Evolutionary conservation across 2,113 vertebrate species (phyloP).

Genomic region (Rhizomys pruinosus): DNA sequence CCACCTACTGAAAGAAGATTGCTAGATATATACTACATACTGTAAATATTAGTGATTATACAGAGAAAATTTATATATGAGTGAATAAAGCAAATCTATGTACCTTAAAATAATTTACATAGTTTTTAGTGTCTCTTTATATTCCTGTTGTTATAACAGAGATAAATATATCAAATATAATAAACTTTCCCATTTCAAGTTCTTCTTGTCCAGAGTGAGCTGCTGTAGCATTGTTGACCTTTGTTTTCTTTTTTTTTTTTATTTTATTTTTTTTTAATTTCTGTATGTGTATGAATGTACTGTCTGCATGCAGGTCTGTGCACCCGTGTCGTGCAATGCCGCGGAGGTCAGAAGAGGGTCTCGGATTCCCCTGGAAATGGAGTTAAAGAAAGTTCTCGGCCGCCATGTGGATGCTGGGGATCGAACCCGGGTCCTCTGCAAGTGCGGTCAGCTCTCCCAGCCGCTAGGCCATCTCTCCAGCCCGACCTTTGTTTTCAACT

Average conservation of each 20-base stretch:
- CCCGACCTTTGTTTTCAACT: not conserved
- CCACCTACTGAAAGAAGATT: not conserved
- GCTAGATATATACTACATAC: not conserved
- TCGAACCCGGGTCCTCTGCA: too few relatives aligned
- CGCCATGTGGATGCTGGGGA: too few relatives aligned
- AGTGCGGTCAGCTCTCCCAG: too few relatives aligned
- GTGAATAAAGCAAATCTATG: not conserved
- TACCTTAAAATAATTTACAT: not conserved
- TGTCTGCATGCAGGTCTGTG: too few relatives aligned
- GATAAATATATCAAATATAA: not conserved
- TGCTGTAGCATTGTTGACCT: not conserved
- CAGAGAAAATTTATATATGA: not conserved
- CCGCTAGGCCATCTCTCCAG: too few relatives aligned
- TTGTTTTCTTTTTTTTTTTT: too few relatives aligned
- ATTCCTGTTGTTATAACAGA: not conserved
- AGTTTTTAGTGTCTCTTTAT: not conserved
- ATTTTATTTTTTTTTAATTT: too few relatives aligned
- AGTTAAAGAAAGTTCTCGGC: too few relatives aligned
- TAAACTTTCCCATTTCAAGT: not conserved
- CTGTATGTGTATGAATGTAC: too few relatives aligned
- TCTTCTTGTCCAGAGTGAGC: not conserved
- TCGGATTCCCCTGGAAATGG: too few relatives aligned
- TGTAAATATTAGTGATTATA: conserved; percentile 40
- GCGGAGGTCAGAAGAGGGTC: too few relatives aligned
- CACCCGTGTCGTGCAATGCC: too few relatives aligned